Evolutionary conservation across 2,797 vertebrate genomes (phyloP), one percentile per base, ranked within the genome.

Genomic region (Percopsis omiscomaycus): DNA sequence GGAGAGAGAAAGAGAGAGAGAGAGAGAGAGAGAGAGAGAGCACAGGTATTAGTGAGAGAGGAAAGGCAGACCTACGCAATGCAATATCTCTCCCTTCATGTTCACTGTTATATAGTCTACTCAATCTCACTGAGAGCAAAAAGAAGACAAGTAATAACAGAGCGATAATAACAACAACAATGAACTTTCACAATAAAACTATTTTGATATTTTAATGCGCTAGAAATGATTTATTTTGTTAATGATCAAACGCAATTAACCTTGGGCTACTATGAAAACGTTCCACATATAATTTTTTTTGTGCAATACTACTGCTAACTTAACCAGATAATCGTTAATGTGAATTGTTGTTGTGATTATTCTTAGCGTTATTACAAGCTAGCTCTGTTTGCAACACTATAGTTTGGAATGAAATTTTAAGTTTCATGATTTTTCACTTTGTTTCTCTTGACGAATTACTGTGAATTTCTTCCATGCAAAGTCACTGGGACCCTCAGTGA

Each of bases 151-250:
- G 89, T 88, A 88, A 90, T 89, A 88, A 86, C 86, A 80, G 81
- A 86, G 79, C 74, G 85, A 91, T 92, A 91, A 91, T 90, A 92
- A 92, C 88, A 91, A 92, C 90, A 91, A 92, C 89, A 91, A 88
- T 85, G 82, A 86, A 86, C 87, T 86, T 80, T 88, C 80, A 90
- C 87, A 87, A 86, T 81, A 75, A 91, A 88, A 87, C 82, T 91
- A 90, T 91, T 91, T 91, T 91, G 86, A 91, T 92, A 91, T 89
- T 89, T 89, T 78, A 84, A 86, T 58, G 73, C 81, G 86, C 86
- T 89, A 86, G 81, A 91, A 89, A 89, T 83, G 66, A 90, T 91
- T 91, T 92, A 90, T 91, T 91, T 91, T 89, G 79, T 89, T 90
- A 91, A 86, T 69, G 84, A 89, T 86, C 82, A 85, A 89, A 88